These are phyloP conservation scores for Acrocephalus scirpaceus DNA, from an alignment of 2,797 vertebrate genomes.

Conservation along the genomic window DNA sequence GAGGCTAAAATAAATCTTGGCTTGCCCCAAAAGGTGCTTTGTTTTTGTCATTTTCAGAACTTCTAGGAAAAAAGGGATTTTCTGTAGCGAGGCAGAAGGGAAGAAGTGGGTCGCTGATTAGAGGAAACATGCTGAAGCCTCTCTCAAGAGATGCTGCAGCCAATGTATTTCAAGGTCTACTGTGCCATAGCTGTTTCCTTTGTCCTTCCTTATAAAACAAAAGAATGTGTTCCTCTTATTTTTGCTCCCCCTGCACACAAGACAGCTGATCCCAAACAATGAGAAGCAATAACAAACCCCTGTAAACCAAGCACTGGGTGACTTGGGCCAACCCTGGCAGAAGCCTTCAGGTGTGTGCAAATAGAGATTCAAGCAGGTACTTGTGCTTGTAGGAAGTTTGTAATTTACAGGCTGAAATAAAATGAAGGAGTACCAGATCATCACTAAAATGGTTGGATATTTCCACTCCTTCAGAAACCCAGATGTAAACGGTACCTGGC, in stretches of 20 bases:
- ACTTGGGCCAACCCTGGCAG: background rate
- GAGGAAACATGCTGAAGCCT: background rate
- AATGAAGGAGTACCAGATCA: background rate
- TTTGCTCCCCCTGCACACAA: background rate
- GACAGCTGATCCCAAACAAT: background rate
- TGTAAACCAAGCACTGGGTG: background rate
- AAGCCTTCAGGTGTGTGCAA: background rate
- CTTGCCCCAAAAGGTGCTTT: background rate
- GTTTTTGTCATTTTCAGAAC: background rate
- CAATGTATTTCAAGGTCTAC: background rate
- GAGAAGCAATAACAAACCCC: background rate
- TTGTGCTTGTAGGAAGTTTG: background rate
- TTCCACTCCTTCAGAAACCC: background rate
- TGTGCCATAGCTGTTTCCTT: background rate
- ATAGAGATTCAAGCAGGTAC: background rate
- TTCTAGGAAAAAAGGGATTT: background rate
- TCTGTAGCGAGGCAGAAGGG: background rate
- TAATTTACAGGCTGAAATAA: background rate
- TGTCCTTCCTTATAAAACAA: background rate
- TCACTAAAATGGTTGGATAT: background rate
- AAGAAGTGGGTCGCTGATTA: background rate
- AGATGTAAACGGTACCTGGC: background rate
- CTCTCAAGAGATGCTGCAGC: slow-evolving; percentile 4
- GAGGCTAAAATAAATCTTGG: background rate
- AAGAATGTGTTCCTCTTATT: background rate